Evolutionary conservation across 2,888 invertebrate genomes (phyloP).

Genomic region (Philopedon plagiatum): DNA sequence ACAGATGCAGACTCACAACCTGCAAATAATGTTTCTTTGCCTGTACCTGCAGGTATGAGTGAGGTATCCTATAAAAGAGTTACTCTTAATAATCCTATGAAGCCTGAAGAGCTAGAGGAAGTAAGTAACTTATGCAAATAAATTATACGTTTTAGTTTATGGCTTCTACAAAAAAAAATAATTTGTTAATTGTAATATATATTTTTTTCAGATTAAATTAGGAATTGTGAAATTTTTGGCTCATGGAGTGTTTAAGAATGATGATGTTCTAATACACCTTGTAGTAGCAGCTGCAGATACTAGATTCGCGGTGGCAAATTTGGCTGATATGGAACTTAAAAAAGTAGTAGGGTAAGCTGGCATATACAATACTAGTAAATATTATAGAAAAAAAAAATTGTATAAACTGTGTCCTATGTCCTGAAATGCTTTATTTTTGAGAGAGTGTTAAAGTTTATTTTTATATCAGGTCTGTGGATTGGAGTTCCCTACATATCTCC

Average conservation of each 20-base stretch:
- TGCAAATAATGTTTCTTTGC: constrained; percentile 61
- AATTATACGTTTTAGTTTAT: no score
- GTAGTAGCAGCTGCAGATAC: constrained; percentile 92
- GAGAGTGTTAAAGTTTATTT: neutral
- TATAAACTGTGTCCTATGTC: no score
- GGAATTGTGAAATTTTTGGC: constrained; percentile 87
- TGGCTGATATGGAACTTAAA: constrained; percentile 88
- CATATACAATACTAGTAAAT: no score
- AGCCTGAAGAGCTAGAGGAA: constrained; percentile 87
- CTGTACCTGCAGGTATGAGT: constrained; percentile 85
- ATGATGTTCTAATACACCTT: constrained; percentile 82
- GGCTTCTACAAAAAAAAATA: no score
- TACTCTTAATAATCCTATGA: constrained; percentile 78
- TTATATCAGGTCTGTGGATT: constrained; percentile 79
- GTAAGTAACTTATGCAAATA: constrained; percentile 66
- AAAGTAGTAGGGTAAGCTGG: constrained; percentile 77
- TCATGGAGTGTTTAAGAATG: constrained; percentile 82
- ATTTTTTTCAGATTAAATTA: constrained; percentile 74
- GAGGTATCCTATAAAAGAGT: constrained; percentile 83
- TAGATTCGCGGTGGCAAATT: constrained; percentile 89
- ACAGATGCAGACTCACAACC: constrained; percentile 54
- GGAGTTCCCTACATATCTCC: constrained; percentile 79
- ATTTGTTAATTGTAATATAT: neutral
- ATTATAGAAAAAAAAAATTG: no score
- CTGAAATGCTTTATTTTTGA: neutral